phyloP scores from a whole-genome alignment of 2,113 vertebrate species.

The Seriola dumerili region DNA sequence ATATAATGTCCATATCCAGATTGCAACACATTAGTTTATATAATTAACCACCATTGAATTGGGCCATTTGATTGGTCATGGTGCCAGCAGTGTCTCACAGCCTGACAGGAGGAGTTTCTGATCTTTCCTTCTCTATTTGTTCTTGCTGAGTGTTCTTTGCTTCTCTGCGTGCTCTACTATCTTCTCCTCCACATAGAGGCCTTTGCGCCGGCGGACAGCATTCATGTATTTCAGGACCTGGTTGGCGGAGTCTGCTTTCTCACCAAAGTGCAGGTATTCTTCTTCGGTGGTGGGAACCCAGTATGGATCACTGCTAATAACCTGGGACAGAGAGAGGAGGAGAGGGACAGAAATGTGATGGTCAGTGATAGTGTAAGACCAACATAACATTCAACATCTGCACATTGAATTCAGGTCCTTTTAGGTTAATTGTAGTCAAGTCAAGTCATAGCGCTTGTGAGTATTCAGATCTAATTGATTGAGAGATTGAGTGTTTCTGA shows the following conservation, averaged over 20 bases:
- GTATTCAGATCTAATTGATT: too few relatives aligned
- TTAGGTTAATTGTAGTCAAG: too few relatives aligned
- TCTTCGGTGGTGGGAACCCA: constrained; percentile 99
- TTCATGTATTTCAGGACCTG: constrained; percentile 97
- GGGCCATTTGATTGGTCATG: not conserved
- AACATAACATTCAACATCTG: not conserved
- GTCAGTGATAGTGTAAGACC: not conserved
- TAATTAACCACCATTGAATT: not conserved
- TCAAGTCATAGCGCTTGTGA: too few relatives aligned
- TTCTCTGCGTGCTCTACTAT: constrained; percentile 97
- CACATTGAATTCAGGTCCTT: too few relatives aligned
- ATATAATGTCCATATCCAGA: too few relatives aligned
- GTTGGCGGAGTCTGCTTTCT: constrained; percentile 95
- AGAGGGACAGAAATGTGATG: not conserved
- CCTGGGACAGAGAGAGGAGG: constrained; percentile 76
- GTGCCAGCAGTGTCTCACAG: not conserved
- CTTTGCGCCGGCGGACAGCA: constrained; percentile 92
- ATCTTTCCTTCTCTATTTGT: constrained; percentile 84
- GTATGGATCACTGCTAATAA: constrained; percentile 93
- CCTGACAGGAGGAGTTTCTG: not conserved
- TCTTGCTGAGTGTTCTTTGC: constrained; percentile 95
- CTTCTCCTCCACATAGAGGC: constrained; percentile 96
- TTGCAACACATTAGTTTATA: not conserved
- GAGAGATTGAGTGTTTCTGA: too few relatives aligned
- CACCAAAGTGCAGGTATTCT: constrained; percentile 97